These are phyloP conservation scores for Myotis daubentonii DNA, from an alignment of 2,797 vertebrate genomes.

Conservation along the genomic window DNA sequence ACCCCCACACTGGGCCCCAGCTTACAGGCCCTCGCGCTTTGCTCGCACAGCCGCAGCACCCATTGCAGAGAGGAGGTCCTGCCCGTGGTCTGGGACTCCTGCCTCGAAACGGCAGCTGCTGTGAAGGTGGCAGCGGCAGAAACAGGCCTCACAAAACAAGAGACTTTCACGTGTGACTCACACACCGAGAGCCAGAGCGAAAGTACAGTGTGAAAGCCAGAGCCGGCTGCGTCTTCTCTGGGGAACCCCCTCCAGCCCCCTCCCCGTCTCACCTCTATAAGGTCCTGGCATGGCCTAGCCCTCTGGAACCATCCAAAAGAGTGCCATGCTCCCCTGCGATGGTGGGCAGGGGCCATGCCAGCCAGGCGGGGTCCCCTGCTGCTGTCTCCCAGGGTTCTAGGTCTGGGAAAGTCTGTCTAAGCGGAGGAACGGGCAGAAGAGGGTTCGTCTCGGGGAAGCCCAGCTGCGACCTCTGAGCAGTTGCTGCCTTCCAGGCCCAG, in stretches of 20 bases:
- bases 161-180: constrained; percentile 76
- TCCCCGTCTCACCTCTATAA: background rate
- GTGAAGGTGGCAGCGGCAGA: constrained; percentile 28
- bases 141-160: constrained; percentile 59
- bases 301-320: constrained; percentile 25
- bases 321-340: background rate
- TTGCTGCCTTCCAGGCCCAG: background rate
- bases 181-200: constrained; percentile 42
- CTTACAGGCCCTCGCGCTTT: background rate
- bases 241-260: constrained; percentile 63
- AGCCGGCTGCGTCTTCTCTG: background rate
- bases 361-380: background rate
- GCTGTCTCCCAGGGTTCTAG: background rate
- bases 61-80: background rate
- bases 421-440: background rate
- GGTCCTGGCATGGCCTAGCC: background rate
- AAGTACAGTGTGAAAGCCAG: constrained; percentile 73
- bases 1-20: background rate
- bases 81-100: background rate
- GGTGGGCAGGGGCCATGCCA: background rate
- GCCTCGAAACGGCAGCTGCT: constrained; percentile 16
- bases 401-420: background rate
- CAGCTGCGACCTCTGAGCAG: background rate
- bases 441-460: background rate
- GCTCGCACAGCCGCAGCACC: background rate